Percentiles rank a stretch among this genome's conserved stretches.
These are phyloP conservation scores for Mesorhabditis sp. DNA, from an alignment of 2,888 invertebrate species.

Conservation along the genomic window DNA sequence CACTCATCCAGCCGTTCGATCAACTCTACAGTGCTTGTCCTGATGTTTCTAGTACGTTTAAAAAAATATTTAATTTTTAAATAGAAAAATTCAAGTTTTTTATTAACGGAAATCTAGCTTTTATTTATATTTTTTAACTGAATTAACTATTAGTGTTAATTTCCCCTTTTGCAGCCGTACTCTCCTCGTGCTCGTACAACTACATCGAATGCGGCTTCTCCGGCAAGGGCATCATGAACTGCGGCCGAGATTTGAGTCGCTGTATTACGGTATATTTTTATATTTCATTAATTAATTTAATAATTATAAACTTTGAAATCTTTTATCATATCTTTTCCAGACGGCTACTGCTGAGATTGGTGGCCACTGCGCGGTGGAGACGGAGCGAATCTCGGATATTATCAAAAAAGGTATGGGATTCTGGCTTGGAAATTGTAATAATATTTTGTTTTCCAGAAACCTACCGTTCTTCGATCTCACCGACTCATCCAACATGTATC, in stretches of 20 bases:
- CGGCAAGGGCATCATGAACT: constrained; percentile 10
- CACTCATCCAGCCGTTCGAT: not conserved
- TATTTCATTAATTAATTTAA: not conserved
- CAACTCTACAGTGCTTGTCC: not conserved
- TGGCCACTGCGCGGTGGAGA: no score
- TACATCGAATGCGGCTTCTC: constrained; percentile 20
- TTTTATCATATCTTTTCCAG: no score
- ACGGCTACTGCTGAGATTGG: no score
- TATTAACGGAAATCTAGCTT: not conserved
- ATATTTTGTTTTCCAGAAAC: no score
- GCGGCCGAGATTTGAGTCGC: constrained; percentile 21
- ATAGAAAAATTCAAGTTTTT: constrained; percentile 9
- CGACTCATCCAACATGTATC: no score
- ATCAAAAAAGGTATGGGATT: no score
- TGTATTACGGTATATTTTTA: constrained; percentile 19
- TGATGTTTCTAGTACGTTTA: not conserved
- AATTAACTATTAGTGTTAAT: not conserved
- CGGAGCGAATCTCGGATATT: no score
- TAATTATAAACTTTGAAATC: no score
- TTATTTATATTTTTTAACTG: constrained; percentile 7
- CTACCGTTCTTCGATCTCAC: no score
- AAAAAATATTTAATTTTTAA: constrained; percentile 7
- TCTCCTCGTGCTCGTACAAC: constrained; percentile 27
- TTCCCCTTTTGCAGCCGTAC: constrained; percentile 20
- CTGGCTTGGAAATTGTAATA: no score